These are phyloP conservation scores for Ranitomeya variabilis DNA, from an alignment of 2,113 vertebrate species.

Conservation along the genomic window DNA sequence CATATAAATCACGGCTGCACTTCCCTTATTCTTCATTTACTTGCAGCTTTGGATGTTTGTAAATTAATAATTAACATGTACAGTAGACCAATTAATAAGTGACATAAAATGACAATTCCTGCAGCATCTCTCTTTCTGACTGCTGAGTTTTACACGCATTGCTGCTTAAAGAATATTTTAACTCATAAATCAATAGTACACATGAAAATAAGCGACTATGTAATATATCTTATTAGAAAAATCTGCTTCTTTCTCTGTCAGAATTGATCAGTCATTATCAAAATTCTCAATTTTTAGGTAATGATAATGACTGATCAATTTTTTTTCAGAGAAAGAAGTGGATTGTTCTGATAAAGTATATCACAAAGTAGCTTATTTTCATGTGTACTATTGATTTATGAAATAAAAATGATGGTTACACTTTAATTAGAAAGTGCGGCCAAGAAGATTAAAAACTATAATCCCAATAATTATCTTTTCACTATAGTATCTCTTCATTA, in stretches of 20 bases:
- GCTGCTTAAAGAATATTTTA: conserved; percentile 16
- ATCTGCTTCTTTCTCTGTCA: too few species aligned
- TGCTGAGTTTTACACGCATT: conserved; percentile 41
- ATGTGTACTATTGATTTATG: too few species aligned
- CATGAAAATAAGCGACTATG: too few species aligned
- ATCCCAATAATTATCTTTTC: conserved; percentile 58
- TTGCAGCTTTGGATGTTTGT: background rate
- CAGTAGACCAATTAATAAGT: conserved; percentile 27
- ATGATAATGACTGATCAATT: too few species aligned
- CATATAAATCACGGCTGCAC: conserved; percentile 13
- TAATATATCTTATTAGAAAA: too few species aligned
- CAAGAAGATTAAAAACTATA: conserved; percentile 55
- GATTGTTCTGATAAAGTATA: too few species aligned
- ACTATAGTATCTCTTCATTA: conserved; percentile 54
- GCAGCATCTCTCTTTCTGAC: conserved; percentile 22
- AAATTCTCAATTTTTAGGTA: too few species aligned
- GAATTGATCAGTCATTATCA: too few species aligned
- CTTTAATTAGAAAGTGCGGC: conserved; percentile 11
- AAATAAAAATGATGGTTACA: too few species aligned
- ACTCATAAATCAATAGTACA: too few species aligned
- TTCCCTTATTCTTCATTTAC: conserved; percentile 6
- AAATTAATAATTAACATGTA: conserved; percentile 10
- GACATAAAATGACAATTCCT: conserved; percentile 13
- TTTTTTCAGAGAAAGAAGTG: too few species aligned
- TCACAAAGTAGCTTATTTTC: too few species aligned